Percentiles rank a stretch among this genome's conserved stretches.
These are phyloP conservation scores for Nysson spinosus DNA, from an alignment of 2,888 invertebrate genomes.

Conservation along the genomic window DNA sequence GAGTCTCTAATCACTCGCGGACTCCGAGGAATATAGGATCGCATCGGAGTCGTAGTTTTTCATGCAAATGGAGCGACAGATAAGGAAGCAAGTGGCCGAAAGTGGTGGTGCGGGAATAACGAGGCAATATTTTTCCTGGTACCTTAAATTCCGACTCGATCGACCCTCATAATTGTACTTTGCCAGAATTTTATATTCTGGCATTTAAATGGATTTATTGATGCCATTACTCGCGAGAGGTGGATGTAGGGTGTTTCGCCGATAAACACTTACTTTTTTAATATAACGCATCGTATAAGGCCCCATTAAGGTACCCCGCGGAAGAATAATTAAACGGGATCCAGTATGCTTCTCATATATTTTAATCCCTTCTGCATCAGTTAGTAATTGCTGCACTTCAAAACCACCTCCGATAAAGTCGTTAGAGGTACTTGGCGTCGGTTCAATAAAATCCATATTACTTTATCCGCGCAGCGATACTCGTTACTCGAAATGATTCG, in stretches of 20 bases:
- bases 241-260: constrained; percentile 15
- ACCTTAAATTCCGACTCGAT: constrained; percentile 25
- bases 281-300: neutral
- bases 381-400: too few species aligned
- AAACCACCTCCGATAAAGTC: too few species aligned
- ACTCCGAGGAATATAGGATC: constrained; percentile 9
- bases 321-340: neutral
- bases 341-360: too few species aligned
- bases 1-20: constrained; percentile 29
- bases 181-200: constrained; percentile 22
- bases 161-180: constrained; percentile 21
- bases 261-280: constrained; percentile 1
- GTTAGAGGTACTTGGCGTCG: too few species aligned
- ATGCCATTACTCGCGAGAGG: constrained; percentile 17
- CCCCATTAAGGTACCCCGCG: constrained; percentile 1
- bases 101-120: constrained; percentile 31
- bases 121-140: constrained; percentile 39
- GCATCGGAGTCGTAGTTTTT: constrained; percentile 30
- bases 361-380: too few species aligned
- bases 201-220: constrained; percentile 37
- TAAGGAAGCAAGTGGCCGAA: constrained; percentile 42
- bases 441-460: too few species aligned
- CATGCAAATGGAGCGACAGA: constrained; percentile 47
- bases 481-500: too few species aligned
- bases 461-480: too few species aligned